Evolutionary conservation across 92 coral and sea anemone species (phyloP).

Genomic region (Epizoanthus fatuus): DNA sequence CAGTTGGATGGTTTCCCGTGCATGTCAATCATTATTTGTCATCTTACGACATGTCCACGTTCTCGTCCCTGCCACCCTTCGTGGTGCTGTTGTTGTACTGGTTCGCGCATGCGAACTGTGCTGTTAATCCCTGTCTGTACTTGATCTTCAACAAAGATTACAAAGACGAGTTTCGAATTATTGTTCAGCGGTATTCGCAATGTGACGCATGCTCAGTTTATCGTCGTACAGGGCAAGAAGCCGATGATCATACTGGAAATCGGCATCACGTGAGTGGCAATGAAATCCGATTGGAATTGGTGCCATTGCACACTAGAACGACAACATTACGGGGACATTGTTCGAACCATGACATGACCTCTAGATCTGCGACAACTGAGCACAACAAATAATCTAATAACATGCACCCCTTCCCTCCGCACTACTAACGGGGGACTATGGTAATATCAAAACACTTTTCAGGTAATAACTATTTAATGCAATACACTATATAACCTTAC

Average conservation of each 20-base stretch:
- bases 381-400: not conserved
- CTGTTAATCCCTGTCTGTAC: slow-evolving; percentile 30
- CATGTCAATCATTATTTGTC: slow-evolving; percentile 34
- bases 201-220: not conserved
- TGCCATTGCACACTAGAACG: not conserved
- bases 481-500: too few relatives aligned
- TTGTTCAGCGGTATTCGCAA: not conserved
- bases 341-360: not conserved
- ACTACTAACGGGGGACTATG: too few relatives aligned
- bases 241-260: too few relatives aligned
- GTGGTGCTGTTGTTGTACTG: slow-evolving; percentile 6
- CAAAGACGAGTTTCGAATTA: slow-evolving; percentile 23
- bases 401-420: too few relatives aligned
- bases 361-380: not conserved
- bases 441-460: too few relatives aligned
- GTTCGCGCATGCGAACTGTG: slow-evolving; percentile 43
- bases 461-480: too few relatives aligned
- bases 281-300: slow-evolving; percentile 2
- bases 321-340: not conserved
- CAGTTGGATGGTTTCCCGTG: slow-evolving; percentile 46
- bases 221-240: not conserved
- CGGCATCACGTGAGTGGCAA: not conserved
- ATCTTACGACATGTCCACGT: not conserved
- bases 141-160: slow-evolving; percentile 40
- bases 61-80: slow-evolving; percentile 2